Percentiles rank a stretch among this genome's conserved stretches.
These are phyloP conservation scores for Catocala nupta DNA, from an alignment of 2,888 invertebrate genomes.

Conservation along the genomic window DNA sequence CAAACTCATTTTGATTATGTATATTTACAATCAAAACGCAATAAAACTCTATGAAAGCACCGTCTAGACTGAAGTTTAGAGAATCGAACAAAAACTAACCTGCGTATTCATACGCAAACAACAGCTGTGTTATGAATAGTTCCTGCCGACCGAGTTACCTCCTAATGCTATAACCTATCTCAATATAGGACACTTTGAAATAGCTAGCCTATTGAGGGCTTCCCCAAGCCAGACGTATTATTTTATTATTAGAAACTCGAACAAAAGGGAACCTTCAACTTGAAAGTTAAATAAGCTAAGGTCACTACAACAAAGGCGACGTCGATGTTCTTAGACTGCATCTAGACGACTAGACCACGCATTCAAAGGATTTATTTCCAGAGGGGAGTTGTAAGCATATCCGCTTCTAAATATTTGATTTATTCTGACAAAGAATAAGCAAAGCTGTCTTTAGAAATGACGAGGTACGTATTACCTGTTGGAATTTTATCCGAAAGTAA, in stretches of 20 bases:
- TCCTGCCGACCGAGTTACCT: conserved; percentile 63
- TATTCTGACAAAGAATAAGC: conserved; percentile 39
- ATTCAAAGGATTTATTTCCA: conserved; percentile 56
- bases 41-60: conserved; percentile 20
- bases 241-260: conserved; percentile 31
- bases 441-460: conserved; percentile 40
- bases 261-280: conserved; percentile 82
- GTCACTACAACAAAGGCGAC: conserved; percentile 70
- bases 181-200: conserved; percentile 78
- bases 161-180: conserved; percentile 80
- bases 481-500: conserved; percentile 35
- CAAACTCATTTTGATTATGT: no score
- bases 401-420: conserved; percentile 48
- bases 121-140: conserved; percentile 80
- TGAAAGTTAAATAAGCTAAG: conserved; percentile 81
- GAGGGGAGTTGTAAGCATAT: conserved; percentile 62
- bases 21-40: neutral
- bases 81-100: conserved; percentile 56
- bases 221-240: conserved; percentile 69
- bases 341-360: conserved; percentile 78
- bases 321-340: conserved; percentile 69
- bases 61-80: conserved; percentile 44
- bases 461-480: conserved; percentile 3
- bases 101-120: conserved; percentile 56
- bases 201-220: conserved; percentile 73